phyloP scores from a whole-genome alignment of 2,888 invertebrate genomes.

The Nomada fucata region DNA sequence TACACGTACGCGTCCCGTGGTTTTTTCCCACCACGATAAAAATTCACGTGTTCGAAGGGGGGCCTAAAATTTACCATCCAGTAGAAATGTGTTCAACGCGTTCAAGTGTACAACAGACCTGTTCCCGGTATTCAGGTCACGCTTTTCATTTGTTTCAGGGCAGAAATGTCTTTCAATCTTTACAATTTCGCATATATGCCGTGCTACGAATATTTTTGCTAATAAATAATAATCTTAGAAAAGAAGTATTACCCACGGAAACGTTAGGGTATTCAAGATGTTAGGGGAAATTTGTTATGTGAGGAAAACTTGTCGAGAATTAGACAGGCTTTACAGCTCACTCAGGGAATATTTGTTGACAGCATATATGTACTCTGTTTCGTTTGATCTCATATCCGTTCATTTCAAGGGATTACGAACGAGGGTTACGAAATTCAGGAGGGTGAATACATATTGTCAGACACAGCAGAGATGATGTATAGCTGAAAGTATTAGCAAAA shows the following conservation, averaged over 20 bases:
- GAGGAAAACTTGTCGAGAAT: too few species aligned
- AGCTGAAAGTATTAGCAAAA: conserved; percentile 57
- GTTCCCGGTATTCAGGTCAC: conserved; percentile 28
- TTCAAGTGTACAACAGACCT: conserved; percentile 39
- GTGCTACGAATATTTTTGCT: not conserved
- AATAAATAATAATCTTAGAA: not conserved
- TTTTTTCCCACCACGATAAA: conserved; percentile 33
- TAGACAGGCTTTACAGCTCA: too few species aligned
- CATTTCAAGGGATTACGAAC: conserved; percentile 24
- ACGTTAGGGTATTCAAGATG: too few species aligned
- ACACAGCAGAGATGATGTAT: conserved; percentile 48
- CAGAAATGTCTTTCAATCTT: conserved; percentile 27
- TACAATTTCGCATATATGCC: not conserved
- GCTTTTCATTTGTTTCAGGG: conserved; percentile 23
- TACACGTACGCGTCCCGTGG: conserved; percentile 27
- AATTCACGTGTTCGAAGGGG: conserved; percentile 38
- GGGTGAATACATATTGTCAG: conserved; percentile 34
- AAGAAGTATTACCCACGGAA: not conserved
- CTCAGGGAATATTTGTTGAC: not conserved
- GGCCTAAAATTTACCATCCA: conserved; percentile 17
- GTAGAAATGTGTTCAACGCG: conserved; percentile 24
- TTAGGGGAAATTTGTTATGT: not conserved
- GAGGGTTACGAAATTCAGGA: conserved; percentile 35
- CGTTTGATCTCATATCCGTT: conserved; percentile 30
- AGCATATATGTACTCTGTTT: conserved; percentile 21